Evolutionary conservation across 30 jellyfish, hydroid and myxozoan species (phyloP).

Genomic region (Aurelia coerulea): DNA sequence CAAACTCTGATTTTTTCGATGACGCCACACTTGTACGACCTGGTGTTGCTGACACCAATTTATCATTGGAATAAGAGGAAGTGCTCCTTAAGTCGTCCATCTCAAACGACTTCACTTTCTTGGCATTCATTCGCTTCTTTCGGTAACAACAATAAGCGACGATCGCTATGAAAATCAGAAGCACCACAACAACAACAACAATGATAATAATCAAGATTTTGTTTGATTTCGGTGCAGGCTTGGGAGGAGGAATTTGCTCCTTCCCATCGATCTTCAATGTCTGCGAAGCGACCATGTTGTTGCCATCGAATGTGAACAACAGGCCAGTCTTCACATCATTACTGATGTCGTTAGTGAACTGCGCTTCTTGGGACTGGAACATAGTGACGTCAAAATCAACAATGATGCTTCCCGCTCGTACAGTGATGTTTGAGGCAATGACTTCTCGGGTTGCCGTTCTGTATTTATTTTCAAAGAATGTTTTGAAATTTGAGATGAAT

Average conservation of each 20-base stretch:
- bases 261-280: conserved; percentile 72
- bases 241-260: conserved; percentile 65
- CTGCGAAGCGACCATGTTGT: conserved; percentile 59
- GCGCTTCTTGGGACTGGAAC: conserved; percentile 20
- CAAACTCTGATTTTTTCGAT: conserved; percentile 15
- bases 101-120: conserved; percentile 12
- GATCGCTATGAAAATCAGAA: conserved; percentile 56
- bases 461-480: conserved; percentile 58
- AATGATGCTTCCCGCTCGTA: conserved; percentile 75
- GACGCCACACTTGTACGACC: not conserved
- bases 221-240: conserved; percentile 32
- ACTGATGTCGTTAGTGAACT: conserved; percentile 29
- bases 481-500: conserved; percentile 57
- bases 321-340: conserved; percentile 68
- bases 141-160: conserved; percentile 37
- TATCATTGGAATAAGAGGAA: too few species aligned
- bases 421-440: conserved; percentile 58
- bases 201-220: conserved; percentile 32
- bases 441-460: conserved; percentile 50
- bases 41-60: too few species aligned
- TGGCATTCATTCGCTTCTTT: conserved; percentile 14
- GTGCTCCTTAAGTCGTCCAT: not conserved
- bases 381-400: conserved; percentile 62
- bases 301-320: conserved; percentile 44
- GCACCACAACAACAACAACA: conserved; percentile 55